Evolutionary conservation across 1,140 invertebrate genomes (phyloP), one percentile per base, ranked within the genome.

Genomic region (Hormaphis cornu): DNA sequence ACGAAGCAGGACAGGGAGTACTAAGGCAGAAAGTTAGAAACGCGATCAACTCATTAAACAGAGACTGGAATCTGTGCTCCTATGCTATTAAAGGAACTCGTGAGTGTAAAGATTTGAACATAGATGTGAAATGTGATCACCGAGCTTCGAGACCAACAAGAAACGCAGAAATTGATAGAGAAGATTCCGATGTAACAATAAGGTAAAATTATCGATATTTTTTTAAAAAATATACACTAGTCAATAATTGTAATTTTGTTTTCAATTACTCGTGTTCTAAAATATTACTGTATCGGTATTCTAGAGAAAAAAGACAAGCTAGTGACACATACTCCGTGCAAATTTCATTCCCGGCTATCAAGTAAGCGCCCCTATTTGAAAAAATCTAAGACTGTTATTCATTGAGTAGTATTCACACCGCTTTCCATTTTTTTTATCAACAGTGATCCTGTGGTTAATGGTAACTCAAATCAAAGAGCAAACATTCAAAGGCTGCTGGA

Each of bases 41-140:
- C 73, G 91, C 91, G 18, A 87, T 96, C 24, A 91, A 93, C 73
- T 86, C 90, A 40, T 81, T 95, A 18, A 95, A 96, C 75, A 83
- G 90, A 73, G 89, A 93, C 72, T 95, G 92, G 93, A 93, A 91
- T 80, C 91, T 95, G 85, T 95, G 91, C 76, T 91, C 91, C 0
- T 91, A 91, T 74, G 88, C 87, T 73, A 83, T 87, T n/a, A 87
- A 91, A 81, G 87, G 80, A 42, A 81, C 81, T 20, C 81, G 88
- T 24, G 89, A 92, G 76, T 95, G 92, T 76, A 91, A 90, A 77
- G 90, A 93, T 75, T 79, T 95, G 40, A 84, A 89, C 59, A 93
- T 95, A 72, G 88, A 91, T 73, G 89, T 95, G 0, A 91, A 91
- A 77, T 95, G 93, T 74, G 89, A 92, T 75, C 89, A 91, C 74